Percentiles rank a stretch among this genome's conserved stretches.
phyloP scores from a whole-genome alignment of 2,113 vertebrate genomes.

The Urocynchramus pylzowi region DNA sequence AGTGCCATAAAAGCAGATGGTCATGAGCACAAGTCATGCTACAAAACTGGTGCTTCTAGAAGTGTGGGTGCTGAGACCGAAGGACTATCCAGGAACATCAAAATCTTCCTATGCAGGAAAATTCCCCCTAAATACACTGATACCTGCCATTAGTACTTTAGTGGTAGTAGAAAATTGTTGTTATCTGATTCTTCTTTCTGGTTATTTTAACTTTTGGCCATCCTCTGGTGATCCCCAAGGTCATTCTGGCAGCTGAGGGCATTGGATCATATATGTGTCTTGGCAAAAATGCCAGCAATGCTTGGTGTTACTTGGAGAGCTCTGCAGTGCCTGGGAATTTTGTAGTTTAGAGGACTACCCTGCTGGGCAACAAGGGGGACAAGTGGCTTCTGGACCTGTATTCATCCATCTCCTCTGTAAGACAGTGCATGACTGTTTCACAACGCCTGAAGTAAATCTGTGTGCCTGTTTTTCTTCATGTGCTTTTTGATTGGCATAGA shows the following conservation, averaged over 20 bases:
- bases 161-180: background rate
- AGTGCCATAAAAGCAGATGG: constrained; percentile 54
- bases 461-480: background rate
- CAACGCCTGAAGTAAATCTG: background rate
- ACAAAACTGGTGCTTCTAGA: background rate
- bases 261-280: background rate
- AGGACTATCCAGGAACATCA: background rate
- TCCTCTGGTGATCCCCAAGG: background rate
- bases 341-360: background rate
- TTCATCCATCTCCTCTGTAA: background rate
- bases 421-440: background rate
- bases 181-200: background rate
- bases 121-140: background rate
- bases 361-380: background rate
- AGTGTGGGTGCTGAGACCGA: background rate
- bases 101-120: background rate
- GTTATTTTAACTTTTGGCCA: background rate
- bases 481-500: background rate
- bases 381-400: background rate
- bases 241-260: background rate
- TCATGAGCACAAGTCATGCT: background rate
- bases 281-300: background rate
- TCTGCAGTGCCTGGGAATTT: background rate
- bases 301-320: background rate
- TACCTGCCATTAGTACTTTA: background rate